Conservation (phyloP, 1,140 invertebrate genomes). For the Pseudomyrmex pallidus region DNA sequence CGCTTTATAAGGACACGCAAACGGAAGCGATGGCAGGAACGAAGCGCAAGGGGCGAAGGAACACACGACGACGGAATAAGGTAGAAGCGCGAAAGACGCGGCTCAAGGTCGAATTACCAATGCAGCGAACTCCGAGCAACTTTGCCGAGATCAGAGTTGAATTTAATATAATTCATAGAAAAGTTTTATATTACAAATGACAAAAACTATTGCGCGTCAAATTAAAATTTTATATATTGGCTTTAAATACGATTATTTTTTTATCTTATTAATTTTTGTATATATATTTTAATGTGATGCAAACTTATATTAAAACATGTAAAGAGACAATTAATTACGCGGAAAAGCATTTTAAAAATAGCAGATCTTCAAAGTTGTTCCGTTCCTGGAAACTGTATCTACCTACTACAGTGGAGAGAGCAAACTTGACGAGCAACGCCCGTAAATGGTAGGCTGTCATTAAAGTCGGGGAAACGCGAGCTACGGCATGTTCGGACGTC, state of each 20-base stretch:
- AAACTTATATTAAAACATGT: no score
- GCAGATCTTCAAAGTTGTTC: neutral
- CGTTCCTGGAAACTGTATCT: constrained; percentile 17
- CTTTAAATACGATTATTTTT: neutral
- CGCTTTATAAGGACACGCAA: constrained; percentile 57
- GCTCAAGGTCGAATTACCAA: constrained; percentile 65
- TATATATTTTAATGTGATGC: no score
- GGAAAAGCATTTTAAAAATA: no score
- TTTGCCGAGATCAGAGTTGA: constrained; percentile 12
- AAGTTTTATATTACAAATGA: neutral
- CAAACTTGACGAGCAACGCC: constrained; percentile 37
- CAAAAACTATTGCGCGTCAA: neutral
- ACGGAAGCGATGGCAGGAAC: constrained; percentile 41
- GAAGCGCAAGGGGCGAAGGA: constrained; percentile 45
- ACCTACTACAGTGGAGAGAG: constrained; percentile 15
- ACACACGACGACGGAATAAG: constrained; percentile 22
- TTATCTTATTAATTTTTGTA: no score
- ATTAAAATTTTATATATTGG: neutral
- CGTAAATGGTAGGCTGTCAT: constrained; percentile 72
- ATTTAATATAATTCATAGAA: neutral
- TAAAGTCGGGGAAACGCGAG: constrained; percentile 64
- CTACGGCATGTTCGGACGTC: constrained; percentile 28
- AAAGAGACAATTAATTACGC: no score
- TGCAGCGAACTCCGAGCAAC: constrained; percentile 43
- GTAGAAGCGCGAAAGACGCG: constrained; percentile 44